These are phyloP conservation scores for Synaphobranchus kaupii DNA, from an alignment of 2,797 vertebrate genomes.

Conservation along the genomic window DNA sequence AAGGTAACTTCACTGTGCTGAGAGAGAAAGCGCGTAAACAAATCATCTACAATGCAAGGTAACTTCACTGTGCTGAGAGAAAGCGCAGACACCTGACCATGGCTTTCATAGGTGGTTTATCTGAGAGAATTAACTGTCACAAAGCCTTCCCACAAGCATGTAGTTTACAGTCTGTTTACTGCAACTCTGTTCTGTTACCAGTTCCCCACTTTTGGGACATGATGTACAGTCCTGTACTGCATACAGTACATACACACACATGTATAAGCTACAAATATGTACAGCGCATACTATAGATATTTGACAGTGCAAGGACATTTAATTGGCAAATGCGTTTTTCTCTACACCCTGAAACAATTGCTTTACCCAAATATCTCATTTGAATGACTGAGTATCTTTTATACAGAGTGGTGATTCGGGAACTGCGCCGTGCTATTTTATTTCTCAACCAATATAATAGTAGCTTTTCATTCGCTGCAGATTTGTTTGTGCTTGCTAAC, in stretches of 20 bases:
- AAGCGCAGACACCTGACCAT: too few species aligned
- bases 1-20: too few species aligned
- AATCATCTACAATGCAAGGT: not conserved
- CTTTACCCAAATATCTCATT: slow-evolving; percentile 9
- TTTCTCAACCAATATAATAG: slow-evolving; percentile 7
- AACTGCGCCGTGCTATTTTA: not conserved
- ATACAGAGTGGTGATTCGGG: not conserved
- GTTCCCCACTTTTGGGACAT: not conserved
- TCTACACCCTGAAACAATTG: not conserved
- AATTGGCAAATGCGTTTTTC: not conserved
- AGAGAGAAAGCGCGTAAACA: too few species aligned
- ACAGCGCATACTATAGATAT: slow-evolving; percentile 36
- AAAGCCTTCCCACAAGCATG: not conserved
- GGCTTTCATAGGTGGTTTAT: too few species aligned
- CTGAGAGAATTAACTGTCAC: too few species aligned
- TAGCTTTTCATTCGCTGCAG: slow-evolving; percentile 13
- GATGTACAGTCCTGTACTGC: not conserved
- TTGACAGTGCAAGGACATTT: not conserved
- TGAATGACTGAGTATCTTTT: slow-evolving; percentile 6
- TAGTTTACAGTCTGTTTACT: not conserved
- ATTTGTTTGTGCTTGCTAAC: slow-evolving; percentile 6
- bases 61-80: not conserved
- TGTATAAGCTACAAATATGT: slow-evolving; percentile 27
- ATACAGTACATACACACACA: too few species aligned
- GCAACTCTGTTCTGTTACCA: not conserved